Conservation (phyloP, 2,797 vertebrate genomes). For the Squalus acanthias region DNA sequence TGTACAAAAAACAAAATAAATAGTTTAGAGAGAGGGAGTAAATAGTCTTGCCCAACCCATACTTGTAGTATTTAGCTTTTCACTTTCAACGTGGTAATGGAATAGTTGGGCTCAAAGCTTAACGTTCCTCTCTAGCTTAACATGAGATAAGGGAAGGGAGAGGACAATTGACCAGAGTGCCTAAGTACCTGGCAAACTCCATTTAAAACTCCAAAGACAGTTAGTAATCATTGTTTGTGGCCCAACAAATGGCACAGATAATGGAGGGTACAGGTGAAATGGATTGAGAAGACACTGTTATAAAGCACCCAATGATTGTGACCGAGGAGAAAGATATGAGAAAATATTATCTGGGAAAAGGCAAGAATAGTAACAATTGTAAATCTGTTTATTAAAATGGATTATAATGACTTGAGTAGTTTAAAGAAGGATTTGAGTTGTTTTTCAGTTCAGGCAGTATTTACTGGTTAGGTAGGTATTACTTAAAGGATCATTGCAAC, state of each 20-base stretch:
- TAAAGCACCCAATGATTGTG: not conserved
- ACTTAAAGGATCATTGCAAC: not conserved
- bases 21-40: too few relatives aligned
- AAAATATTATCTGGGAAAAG: not conserved
- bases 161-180: too few relatives aligned
- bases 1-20: too few relatives aligned
- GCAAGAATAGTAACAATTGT: not conserved
- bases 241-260: not conserved
- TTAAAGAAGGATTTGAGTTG: not conserved
- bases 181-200: too few relatives aligned
- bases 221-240: not conserved
- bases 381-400: not conserved
- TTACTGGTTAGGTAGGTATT: not conserved
- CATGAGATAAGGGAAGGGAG: too few relatives aligned
- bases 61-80: too few relatives aligned
- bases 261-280: not conserved
- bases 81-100: too few relatives aligned
- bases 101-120: too few relatives aligned
- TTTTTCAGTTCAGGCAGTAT: not conserved
- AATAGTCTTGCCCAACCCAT: too few relatives aligned
- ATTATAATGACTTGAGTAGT: not conserved
- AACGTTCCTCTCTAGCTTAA: too few relatives aligned
- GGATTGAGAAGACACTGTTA: not conserved
- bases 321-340: not conserved
- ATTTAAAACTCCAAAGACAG: too few relatives aligned